Base-by-base conservation (phyloP, 1,140 invertebrate genomes). In the Phocides pigmalion region DNA sequence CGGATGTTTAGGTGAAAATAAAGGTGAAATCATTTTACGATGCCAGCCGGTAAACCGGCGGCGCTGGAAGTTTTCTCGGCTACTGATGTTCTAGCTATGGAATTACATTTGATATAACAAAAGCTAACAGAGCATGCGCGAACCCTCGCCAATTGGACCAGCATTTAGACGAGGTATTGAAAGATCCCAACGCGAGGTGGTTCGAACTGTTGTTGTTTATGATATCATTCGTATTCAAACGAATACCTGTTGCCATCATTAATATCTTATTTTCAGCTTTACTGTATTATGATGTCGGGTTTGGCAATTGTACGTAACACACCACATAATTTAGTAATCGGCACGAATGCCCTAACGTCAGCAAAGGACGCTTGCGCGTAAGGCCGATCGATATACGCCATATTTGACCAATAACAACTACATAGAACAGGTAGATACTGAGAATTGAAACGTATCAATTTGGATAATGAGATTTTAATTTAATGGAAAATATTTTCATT, bases 311-410 rank as follows among this genome's bases (percentile, higher is more conserved):
- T 32, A 44, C 12, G 41, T 14, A 28, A 32, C 19, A n/a, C 1
- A 16, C 14, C 17, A 39, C 32, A 44, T 54, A 64, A 39, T 56
- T 56, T 66, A 39, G 19, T 56, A 20, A 62, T 56, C 51, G 50
- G 25, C 35, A 54, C 14, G 41, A 39, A 62, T 53, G 41, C 54
- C 41, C 9, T 54, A 28, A 56, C 51, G 44, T 47, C 28, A 46
- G 25, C 58, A 56, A 66, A 66, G 66, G 70, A 87, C 86, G 86
- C 86, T 84, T 89, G 86, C 84, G 86, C 84, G 82, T 47, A 50
- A 61, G 44, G 19, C 56, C 70, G 79, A 85, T 87, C 84, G 74
- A 87, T 87, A 84, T 19, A 51, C 65, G 64, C 66, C 68, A 72
- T 78, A 70, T 69, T 74, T 70, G 71, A 61, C 70, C 46, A 62